Evolutionary conservation across 2,113 vertebrate species (phyloP), one percentile per base, ranked within the genome.

Genomic region (Rattus rattus): DNA sequence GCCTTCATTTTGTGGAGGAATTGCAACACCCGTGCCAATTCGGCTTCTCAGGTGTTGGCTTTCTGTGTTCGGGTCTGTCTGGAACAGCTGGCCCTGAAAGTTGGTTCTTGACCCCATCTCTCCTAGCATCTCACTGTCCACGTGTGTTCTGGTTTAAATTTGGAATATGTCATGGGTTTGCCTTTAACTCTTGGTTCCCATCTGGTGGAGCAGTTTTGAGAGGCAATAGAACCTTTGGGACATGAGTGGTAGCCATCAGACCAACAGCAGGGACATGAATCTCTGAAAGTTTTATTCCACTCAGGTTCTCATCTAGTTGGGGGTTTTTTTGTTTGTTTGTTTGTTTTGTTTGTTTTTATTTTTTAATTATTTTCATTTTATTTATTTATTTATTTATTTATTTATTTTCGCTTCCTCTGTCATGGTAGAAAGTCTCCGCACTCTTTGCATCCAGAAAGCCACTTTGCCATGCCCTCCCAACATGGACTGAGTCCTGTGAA

Each of bases 121-220:
- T 26, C 4, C 26, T 14, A 26, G 2, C 10, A n/a, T 1, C 12
- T 14, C 61, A 56, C 20, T 0, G 0, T 80, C 63, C 59, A 16
- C 3, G 19, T 39, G 69, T 56, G 13, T 17, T 36, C 28, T 12
- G 24, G 24, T 61, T 59, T 89, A 19, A 20, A 59, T 75, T 26
- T 33, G n/a, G 36, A 89, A 43, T 43, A 10, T 30, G 26, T 7
- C 52, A 56, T 11, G 43, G 52, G 52, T 28, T 89, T 59, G 24
- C 43, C 19, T 30, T 20, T 70, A 43, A 65, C 12, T 47, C 43
- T 52, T 9, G 11, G 6, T 63, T 49, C 28, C 10, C 10, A 76
- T 5, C 73, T 75, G 14, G 24, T 30, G 4, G 67, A 88, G 14
- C 36, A 59, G 14, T 56, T 89, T 59, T 10, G 12, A 24, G 9